phyloP scores from a whole-genome alignment of 1,140 invertebrate genomes.

The Lamellibrachia luymesi region DNA sequence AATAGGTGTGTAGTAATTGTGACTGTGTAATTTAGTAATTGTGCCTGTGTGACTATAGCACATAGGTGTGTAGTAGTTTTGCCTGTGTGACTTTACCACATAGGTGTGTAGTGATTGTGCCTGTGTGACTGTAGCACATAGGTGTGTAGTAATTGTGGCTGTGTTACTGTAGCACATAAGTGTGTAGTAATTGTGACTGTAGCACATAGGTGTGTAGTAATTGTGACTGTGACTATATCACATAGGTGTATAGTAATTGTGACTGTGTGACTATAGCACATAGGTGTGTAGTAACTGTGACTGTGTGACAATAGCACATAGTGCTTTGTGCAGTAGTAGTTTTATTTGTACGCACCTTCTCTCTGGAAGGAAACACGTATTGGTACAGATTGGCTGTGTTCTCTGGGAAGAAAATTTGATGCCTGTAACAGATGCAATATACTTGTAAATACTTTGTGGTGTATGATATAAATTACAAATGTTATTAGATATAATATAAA shows the following conservation, averaged over 20 bases:
- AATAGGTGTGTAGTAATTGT: no score
- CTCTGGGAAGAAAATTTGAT: slow-evolving; percentile 40
- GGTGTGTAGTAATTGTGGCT: no score
- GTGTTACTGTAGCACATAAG: no score
- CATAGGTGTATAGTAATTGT: no score
- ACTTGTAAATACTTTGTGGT: slow-evolving; percentile 1
- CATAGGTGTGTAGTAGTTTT: neutral
- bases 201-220: neutral
- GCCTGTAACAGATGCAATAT: slow-evolving; percentile 33
- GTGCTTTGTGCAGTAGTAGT: neutral
- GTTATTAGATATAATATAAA: no score
- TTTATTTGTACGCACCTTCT: slow-evolving; percentile 39
- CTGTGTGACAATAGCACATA: neutral
- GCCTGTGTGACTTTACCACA: no score
- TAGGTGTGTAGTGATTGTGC: no score
- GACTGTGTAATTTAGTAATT: no score
- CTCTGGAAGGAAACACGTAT: slow-evolving; percentile 44
- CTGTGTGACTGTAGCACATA: neutral
- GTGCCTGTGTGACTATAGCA: neutral
- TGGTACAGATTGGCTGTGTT: slow-evolving; percentile 44
- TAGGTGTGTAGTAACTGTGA: neutral
- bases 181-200: neutral
- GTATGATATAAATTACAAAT: slow-evolving; percentile 15
- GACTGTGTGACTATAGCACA: neutral
- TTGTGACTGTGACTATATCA: no score